Evolutionary conservation across 2,888 invertebrate genomes (phyloP).

Genomic region (Meloe dianella): DNA sequence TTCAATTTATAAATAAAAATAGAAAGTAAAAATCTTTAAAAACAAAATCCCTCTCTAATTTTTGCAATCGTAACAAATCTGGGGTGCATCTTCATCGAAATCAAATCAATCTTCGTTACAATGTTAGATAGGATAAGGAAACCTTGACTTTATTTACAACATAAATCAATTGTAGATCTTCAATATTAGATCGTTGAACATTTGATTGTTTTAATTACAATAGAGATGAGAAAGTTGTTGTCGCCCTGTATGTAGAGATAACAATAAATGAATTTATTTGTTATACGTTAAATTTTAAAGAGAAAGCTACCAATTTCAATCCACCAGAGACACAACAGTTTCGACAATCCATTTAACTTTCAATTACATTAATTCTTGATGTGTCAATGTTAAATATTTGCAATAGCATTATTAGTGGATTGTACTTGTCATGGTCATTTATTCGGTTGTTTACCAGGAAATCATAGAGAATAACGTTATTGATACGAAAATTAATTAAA

Average conservation of each 20-base stretch:
- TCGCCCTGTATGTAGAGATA: no score
- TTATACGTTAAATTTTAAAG: background rate
- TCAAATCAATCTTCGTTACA: background rate
- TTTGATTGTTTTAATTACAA: no score
- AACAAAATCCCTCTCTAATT: background rate
- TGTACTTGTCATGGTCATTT: background rate
- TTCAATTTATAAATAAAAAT: background rate
- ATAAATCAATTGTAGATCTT: no score
- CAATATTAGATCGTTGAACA: no score
- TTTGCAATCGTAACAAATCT: background rate
- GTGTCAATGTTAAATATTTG: slow-evolving; percentile 10
- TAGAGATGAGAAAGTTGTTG: no score
- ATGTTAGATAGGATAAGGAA: no score
- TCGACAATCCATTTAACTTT: background rate
- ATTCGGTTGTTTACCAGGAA: background rate
- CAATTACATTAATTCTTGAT: background rate
- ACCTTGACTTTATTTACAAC: no score
- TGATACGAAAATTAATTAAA: background rate
- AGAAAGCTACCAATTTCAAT: background rate
- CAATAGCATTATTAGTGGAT: background rate
- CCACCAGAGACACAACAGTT: background rate
- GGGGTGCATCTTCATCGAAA: slow-evolving; percentile 4
- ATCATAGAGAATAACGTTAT: background rate
- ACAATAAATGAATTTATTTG: background rate
- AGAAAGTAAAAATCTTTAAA: slow-evolving; percentile 24